Percentiles rank a stretch among this genome's conserved stretches.
Conservation (phyloP, 2,113 vertebrate genomes). For the Leptosomus discolor region DNA sequence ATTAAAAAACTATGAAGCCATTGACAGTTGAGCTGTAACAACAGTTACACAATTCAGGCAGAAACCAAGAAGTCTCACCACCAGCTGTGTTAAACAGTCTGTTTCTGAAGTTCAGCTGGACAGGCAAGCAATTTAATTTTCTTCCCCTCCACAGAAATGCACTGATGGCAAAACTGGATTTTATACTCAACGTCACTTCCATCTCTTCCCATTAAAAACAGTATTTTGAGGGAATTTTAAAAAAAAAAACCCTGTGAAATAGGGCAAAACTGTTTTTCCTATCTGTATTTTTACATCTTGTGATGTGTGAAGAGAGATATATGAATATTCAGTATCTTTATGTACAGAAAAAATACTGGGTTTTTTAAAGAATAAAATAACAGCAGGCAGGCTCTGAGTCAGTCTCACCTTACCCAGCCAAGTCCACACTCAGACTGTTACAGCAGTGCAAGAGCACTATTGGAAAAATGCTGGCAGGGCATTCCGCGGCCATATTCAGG, state of each 20-base stretch:
- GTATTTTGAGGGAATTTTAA: neutral
- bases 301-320: neutral
- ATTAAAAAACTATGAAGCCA: neutral
- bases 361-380: neutral
- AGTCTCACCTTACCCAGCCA: constrained; percentile 13
- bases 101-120: neutral
- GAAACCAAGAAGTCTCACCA: neutral
- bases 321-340: neutral
- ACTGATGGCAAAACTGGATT: neutral
- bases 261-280: neutral
- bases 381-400: constrained; percentile 26
- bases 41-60: neutral
- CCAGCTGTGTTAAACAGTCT: neutral
- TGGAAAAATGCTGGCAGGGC: neutral
- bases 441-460: neutral
- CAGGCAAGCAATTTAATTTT: neutral
- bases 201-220: neutral
- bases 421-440: neutral
- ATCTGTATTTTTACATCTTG: neutral
- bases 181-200: neutral
- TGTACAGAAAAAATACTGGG: fast-evolving
- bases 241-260: neutral
- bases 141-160: neutral
- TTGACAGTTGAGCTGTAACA: neutral
- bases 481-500: neutral